Base-by-base conservation (phyloP, 2,797 vertebrate genomes). In the Melanotaenia trifasciata region DNA sequence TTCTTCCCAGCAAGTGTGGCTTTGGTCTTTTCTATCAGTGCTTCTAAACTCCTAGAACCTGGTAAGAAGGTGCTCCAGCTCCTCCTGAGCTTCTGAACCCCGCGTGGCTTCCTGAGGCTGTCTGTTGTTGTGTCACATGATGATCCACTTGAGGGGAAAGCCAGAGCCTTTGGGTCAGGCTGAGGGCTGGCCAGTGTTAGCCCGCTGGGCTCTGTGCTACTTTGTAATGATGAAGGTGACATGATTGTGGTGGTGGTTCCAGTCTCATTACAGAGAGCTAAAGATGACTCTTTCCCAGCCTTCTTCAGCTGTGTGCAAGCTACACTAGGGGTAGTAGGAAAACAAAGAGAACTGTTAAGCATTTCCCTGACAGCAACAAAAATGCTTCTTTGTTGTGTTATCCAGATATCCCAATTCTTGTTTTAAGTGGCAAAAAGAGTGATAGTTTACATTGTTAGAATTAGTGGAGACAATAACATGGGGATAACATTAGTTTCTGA, bases 311-410 rank as follows among this genome's bases (percentile, higher is more conserved):
- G 96, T 97, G 97, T 96, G 94, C 95, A 95, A 96, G 96, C 97
- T 99, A 99, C 97, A 99, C 98, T 99, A 98, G 97, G 97, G 97
- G 97, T 93, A 96, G 96, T 92, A 96, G 96, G 95, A 93, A 94
- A 93, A 95, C 80, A 96, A 90, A 96, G 87, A 96, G 90, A 96
- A 95, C 92, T 92, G 92, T 98, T 97, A 98, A 96, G 96, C 94
- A 97, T 95, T 93, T 93, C 79, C 67, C 70, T 88, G 84, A 90
- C 78, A 90, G 71, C 1, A 69, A 64, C 38, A 58, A 33, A 67
- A 69, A 67, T 58, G 5, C 53, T 68, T 50, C 18, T 47, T 45
- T 45, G 6, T 14, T 45, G 18, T 20, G 18, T 20, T 45, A 45
- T 45, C 18, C 50, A 50, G 8, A 20, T 47, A 47, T 47, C 13